Evolutionary conservation across 2,113 vertebrate species (phyloP).

Genomic region (Bujurquina vittata): DNA sequence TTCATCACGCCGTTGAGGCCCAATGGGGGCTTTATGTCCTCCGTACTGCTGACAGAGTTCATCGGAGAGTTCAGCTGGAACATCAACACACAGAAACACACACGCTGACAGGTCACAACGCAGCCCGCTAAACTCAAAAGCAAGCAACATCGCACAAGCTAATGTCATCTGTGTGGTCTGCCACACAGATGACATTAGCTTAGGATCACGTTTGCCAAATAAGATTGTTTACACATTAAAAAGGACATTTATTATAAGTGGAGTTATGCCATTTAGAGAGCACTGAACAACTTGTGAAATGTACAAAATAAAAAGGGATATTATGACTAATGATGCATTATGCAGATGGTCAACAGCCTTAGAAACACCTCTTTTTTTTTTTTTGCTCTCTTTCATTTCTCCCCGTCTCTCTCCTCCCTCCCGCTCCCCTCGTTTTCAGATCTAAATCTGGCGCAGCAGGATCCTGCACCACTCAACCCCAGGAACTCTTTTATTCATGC

Average conservation of each 20-base stretch:
- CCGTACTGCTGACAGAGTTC: slow-evolving; percentile 96
- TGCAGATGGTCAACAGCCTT: slow-evolving; percentile 42
- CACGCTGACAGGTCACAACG: slow-evolving; percentile 62
- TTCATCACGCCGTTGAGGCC: slow-evolving; percentile 98
- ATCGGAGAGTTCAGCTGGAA: slow-evolving; percentile 94
- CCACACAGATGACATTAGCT: neutral
- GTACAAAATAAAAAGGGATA: neutral
- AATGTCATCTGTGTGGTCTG: too few species aligned
- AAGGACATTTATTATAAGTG: neutral
- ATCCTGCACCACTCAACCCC: slow-evolving; percentile 65
- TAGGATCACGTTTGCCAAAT: neutral
- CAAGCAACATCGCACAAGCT: neutral
- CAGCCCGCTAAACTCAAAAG: slow-evolving; percentile 18
- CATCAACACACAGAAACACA: slow-evolving; percentile 73
- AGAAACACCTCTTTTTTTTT: slow-evolving; percentile 27
- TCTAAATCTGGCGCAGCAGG: slow-evolving; percentile 67
- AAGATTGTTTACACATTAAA: neutral
- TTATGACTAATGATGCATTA: slow-evolving; percentile 21
- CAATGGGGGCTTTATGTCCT: slow-evolving; percentile 97
- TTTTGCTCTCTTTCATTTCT: slow-evolving; percentile 19
- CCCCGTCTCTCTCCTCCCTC: slow-evolving; percentile 23
- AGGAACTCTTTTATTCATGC: slow-evolving; percentile 72
- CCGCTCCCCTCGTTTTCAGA: slow-evolving; percentile 39
- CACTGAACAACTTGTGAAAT: slow-evolving; percentile 9
- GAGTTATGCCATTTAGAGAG: slow-evolving; percentile 6